Conservation (phyloP, 2,888 invertebrate genomes). For the Apocheima hispidaria region DNA sequence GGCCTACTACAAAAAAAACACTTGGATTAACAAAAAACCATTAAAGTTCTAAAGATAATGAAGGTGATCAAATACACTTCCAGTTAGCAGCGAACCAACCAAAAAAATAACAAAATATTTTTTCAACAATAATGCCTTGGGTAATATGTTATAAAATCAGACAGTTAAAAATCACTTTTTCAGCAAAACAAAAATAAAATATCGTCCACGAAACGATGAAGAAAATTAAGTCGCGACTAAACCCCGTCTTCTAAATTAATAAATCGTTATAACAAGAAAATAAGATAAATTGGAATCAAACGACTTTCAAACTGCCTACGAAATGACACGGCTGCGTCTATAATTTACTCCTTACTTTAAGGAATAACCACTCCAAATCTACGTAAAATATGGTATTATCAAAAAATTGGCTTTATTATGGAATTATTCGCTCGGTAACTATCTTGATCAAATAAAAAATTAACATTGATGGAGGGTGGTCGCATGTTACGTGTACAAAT, state of each 20-base stretch:
- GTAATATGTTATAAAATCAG: no score
- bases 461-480: constrained; percentile 68
- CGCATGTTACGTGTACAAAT: constrained; percentile 72
- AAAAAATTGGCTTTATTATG: constrained; percentile 85
- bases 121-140: no score
- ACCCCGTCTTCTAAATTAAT: constrained; percentile 53
- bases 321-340: constrained; percentile 75
- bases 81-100: no score
- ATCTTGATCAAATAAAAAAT: constrained; percentile 84
- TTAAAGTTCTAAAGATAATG: no score
- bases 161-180: constrained; percentile 20
- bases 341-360: constrained; percentile 73
- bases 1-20: no score
- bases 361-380: constrained; percentile 66
- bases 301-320: constrained; percentile 72
- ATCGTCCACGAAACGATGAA: constrained; percentile 42
- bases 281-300: constrained; percentile 79
- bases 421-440: constrained; percentile 76
- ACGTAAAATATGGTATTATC: constrained; percentile 69
- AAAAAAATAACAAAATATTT: no score
- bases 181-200: constrained; percentile 48
- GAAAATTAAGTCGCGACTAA: constrained; percentile 46
- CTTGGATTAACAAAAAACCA: no score
- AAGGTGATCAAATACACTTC: no score
- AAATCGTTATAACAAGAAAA: constrained; percentile 63